Percentiles rank a stretch among this genome's conserved stretches.
phyloP scores from a whole-genome alignment of 2,113 vertebrate species.

The Phyllostomus discolor region DNA sequence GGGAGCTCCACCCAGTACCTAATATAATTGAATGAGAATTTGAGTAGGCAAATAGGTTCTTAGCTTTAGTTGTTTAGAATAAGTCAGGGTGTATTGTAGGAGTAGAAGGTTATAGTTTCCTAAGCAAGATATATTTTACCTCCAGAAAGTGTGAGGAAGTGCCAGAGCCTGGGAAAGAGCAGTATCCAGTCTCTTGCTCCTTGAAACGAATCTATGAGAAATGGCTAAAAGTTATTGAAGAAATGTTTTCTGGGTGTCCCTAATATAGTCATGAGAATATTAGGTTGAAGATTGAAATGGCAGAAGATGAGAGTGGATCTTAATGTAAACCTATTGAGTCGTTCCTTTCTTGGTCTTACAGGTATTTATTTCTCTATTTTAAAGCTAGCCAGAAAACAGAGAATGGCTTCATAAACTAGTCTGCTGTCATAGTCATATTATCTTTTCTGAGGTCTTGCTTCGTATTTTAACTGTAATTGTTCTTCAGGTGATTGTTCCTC shows the following conservation, averaged over 20 bases:
- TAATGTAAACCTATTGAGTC: background rate
- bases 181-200: background rate
- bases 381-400: background rate
- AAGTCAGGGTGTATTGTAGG: background rate
- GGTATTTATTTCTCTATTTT: background rate
- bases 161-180: background rate
- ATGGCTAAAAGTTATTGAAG: background rate
- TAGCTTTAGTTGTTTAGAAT: background rate
- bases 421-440: background rate
- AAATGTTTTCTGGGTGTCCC: background rate
- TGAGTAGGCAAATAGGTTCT: background rate
- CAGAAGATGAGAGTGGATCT: background rate
- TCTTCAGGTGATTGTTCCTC: background rate
- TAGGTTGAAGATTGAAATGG: background rate
- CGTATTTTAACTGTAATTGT: background rate
- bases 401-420: background rate
- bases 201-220: background rate
- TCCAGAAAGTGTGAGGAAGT: background rate
- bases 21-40: background rate
- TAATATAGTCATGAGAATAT: background rate
- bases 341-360: background rate
- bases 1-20: background rate
- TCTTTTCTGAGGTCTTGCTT: background rate
- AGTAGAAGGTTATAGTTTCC: background rate
- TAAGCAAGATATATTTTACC: background rate